Percentiles rank a stretch among this genome's conserved stretches.
These are phyloP conservation scores for Megastigmus dorsalis DNA, from an alignment of 2,888 invertebrate species.

Conservation along the genomic window DNA sequence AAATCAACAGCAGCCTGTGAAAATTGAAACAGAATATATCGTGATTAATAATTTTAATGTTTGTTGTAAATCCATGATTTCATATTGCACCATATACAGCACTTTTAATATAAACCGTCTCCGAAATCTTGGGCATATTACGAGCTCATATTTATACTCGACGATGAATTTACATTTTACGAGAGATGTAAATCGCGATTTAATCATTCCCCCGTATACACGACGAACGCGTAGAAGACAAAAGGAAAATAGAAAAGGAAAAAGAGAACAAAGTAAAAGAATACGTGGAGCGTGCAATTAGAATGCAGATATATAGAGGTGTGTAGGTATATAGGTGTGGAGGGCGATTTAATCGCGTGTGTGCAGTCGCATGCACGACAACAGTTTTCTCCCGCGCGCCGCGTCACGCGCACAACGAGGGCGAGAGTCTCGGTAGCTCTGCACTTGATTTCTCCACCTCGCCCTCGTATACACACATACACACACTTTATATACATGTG, in stretches of 20 bases:
- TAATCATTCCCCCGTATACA: conserved; percentile 39
- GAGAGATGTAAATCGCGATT: conserved; percentile 38
- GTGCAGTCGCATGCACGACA: not conserved
- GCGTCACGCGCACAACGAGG: not conserved
- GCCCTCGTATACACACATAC: too few relatives aligned
- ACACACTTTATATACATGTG: too few relatives aligned
- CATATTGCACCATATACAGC: not conserved
- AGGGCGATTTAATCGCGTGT: not conserved
- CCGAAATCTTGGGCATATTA: too few relatives aligned
- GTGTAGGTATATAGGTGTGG: not conserved
- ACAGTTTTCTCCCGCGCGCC: conserved; percentile 10
- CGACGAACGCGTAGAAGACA: too few relatives aligned
- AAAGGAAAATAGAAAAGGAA: too few relatives aligned
- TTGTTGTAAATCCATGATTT: not conserved
- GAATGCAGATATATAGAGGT: not conserved
- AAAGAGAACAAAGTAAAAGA: too few relatives aligned
- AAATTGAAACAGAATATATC: not conserved
- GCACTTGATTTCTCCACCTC: not conserved
- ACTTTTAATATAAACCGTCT: too few relatives aligned
- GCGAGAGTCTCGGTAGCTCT: not conserved
- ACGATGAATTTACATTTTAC: conserved; percentile 7
- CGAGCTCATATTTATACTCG: not conserved
- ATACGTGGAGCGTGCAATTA: conserved; percentile 12
- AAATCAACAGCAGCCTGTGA: too few relatives aligned
- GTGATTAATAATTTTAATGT: not conserved